Evolutionary conservation across 2,888 invertebrate species (phyloP).

Genomic region (Aphodius sticticus): DNA sequence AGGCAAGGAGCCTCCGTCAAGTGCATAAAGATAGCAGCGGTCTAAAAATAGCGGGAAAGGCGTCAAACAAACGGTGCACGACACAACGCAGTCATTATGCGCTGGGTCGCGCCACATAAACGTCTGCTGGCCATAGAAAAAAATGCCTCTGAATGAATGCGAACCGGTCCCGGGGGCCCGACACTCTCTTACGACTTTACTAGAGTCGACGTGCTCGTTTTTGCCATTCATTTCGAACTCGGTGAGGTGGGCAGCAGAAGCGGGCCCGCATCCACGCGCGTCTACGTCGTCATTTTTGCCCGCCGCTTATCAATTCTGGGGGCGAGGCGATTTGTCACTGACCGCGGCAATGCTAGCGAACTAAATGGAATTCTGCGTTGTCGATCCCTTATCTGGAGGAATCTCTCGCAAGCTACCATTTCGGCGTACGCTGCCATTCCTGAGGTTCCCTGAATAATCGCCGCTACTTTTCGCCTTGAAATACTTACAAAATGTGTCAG

Average conservation of each 20-base stretch:
- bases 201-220: neutral
- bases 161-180: conserved; percentile 4
- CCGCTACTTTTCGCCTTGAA: too few species aligned
- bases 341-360: neutral
- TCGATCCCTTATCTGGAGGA: neutral
- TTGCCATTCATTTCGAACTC: neutral
- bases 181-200: conserved; percentile 4
- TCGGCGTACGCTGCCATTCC: neutral
- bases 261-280: neutral
- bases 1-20: neutral
- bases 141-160: neutral
- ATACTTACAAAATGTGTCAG: too few species aligned
- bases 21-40: neutral
- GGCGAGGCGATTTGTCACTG: neutral
- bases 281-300: neutral
- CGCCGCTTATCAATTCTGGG: neutral
- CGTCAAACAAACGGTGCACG: neutral
- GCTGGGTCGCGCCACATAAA: neutral
- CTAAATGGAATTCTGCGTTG: neutral
- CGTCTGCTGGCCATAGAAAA: neutral
- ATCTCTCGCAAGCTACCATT: neutral
- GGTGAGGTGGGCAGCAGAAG: neutral
- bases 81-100: neutral
- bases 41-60: conserved; percentile 4
- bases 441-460: too few species aligned